phyloP scores from a whole-genome alignment of 2,113 vertebrate genomes.

The Sinocyclocheilus grahami region DNA sequence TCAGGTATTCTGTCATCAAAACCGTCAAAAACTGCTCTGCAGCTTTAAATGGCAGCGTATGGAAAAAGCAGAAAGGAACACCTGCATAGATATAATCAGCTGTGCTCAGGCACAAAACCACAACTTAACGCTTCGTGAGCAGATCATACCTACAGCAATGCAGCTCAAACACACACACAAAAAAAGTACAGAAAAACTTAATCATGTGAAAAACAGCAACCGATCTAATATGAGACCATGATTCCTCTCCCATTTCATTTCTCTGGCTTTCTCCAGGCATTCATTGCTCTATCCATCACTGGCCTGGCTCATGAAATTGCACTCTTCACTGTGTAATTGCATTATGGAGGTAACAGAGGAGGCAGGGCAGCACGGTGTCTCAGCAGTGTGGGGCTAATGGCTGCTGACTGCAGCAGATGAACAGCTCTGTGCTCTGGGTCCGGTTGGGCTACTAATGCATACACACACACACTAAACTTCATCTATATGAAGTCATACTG shows the following conservation, averaged over 20 bases:
- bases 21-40: slow-evolving; percentile 30
- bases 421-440: slow-evolving; percentile 6
- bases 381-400: slow-evolving; percentile 61
- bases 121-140: slow-evolving; percentile 30
- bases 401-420: slow-evolving; percentile 43
- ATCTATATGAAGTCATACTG: no score
- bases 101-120: slow-evolving; percentile 49
- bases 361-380: slow-evolving; percentile 58
- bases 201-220: slow-evolving; percentile 53
- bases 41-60: slow-evolving; percentile 46
- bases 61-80: slow-evolving; percentile 49
- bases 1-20: background rate
- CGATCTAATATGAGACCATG: slow-evolving; percentile 59
- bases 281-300: slow-evolving; percentile 35
- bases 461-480: slow-evolving; percentile 40
- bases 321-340: slow-evolving; percentile 68
- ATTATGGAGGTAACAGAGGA: slow-evolving; percentile 69
- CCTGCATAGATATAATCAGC: slow-evolving; percentile 54
- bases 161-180: slow-evolving; percentile 25
- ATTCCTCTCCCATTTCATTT: background rate
- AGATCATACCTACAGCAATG: slow-evolving; percentile 29
- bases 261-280: slow-evolving; percentile 17
- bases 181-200: slow-evolving; percentile 1
- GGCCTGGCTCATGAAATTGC: slow-evolving; percentile 50
- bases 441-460: slow-evolving; percentile 65